These are phyloP conservation scores for Gonatopus flavifemur DNA, from an alignment of 1,140 invertebrate genomes.

Conservation along the genomic window DNA sequence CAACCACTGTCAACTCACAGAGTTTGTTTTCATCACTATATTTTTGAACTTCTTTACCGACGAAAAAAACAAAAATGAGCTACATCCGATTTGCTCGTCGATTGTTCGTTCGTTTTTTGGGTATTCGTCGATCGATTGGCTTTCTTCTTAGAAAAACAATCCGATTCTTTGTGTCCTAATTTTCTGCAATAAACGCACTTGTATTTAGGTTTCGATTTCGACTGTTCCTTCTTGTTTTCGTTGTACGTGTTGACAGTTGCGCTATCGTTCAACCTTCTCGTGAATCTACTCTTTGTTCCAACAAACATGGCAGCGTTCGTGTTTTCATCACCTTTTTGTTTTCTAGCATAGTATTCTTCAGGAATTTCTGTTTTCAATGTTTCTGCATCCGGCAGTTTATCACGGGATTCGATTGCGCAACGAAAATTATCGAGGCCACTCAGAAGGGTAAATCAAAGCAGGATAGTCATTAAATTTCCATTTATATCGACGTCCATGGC, in stretches of 20 bases:
- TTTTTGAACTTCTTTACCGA: too few species aligned
- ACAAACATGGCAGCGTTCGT: neutral
- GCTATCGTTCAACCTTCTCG: neutral
- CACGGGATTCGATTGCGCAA: neutral
- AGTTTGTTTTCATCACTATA: too few species aligned
- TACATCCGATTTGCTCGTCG: too few species aligned
- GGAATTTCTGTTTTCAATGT: constrained; percentile 1
- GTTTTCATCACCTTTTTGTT: neutral
- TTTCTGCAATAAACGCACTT: too few species aligned
- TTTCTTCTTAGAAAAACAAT: too few species aligned
- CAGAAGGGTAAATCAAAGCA: neutral
- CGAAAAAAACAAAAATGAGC: too few species aligned
- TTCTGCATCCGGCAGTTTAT: neutral
- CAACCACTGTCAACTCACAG: too few species aligned
- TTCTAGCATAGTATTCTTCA: neutral
- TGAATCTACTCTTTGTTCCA: too few species aligned
- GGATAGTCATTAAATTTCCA: neutral
- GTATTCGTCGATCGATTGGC: too few species aligned
- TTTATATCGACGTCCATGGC: neutral
- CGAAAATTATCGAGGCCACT: neutral
- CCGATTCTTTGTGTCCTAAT: too few species aligned
- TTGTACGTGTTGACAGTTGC: neutral
- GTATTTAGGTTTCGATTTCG: too few species aligned
- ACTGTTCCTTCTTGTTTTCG: neutral
- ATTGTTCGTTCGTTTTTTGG: too few species aligned